phyloP scores from a whole-genome alignment of 2,113 vertebrate genomes.

The human region GRCh38 chr16:58110501-58111000 shows the following conservation, averaged over 20 bases:
- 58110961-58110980: constrained; percentile 8
- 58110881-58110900: constrained; percentile 56
- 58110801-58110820: constrained; percentile 71
- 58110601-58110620: not conserved
- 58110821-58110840: constrained; percentile 30
- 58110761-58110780: constrained; percentile 49
- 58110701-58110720: not conserved
- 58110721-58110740: not conserved
- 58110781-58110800: not conserved
- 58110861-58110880: constrained; percentile 54
- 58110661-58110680: not conserved
- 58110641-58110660: not conserved
- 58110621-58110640: not conserved
- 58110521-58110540: not conserved
- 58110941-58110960: constrained; percentile 2
- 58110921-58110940: constrained; percentile 61
- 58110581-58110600: not conserved
- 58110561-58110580: not conserved
- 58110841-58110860: constrained; percentile 56
- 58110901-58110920: constrained; percentile 45
- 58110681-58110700: not conserved
- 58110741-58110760: not conserved
- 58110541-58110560: not conserved
- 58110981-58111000: not conserved
- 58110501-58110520: not conserved